These are phyloP conservation scores for Macaria liturata DNA, from an alignment of 2,888 invertebrate genomes.

Conservation along the genomic window DNA sequence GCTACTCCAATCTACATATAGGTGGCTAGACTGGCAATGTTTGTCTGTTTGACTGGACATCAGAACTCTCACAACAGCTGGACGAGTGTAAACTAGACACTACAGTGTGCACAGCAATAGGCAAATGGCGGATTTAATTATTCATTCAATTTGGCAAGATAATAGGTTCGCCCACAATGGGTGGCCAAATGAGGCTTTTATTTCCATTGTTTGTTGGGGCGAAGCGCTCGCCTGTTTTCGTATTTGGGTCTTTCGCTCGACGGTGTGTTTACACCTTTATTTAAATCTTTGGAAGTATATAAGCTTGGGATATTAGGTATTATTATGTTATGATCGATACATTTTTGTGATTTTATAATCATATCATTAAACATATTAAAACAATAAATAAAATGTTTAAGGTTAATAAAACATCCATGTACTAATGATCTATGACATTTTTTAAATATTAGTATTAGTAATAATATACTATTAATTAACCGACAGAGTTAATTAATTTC, in stretches of 20 bases:
- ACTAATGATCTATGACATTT: too few relatives aligned
- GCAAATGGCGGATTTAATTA: slow-evolving; percentile 44
- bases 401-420: too few relatives aligned
- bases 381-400: too few relatives aligned
- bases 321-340: too few relatives aligned
- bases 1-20: too few relatives aligned
- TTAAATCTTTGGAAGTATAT: background rate
- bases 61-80: slow-evolving; percentile 3
- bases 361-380: too few relatives aligned
- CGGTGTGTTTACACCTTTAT: slow-evolving; percentile 11
- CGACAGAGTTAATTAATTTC: too few relatives aligned
- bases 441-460: too few relatives aligned
- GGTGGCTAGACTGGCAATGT: background rate
- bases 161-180: slow-evolving; percentile 51
- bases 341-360: too few relatives aligned
- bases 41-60: background rate
- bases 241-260: slow-evolving; percentile 9
- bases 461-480: too few relatives aligned
- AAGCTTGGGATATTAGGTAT: too few relatives aligned
- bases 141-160: slow-evolving; percentile 52
- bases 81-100: slow-evolving; percentile 15
- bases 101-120: slow-evolving; percentile 15
- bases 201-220: slow-evolving; percentile 27
- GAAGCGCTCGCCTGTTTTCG: slow-evolving; percentile 20
- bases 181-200: slow-evolving; percentile 25